phyloP scores from a whole-genome alignment of 2,888 invertebrate species.

The Polia nebulosa region DNA sequence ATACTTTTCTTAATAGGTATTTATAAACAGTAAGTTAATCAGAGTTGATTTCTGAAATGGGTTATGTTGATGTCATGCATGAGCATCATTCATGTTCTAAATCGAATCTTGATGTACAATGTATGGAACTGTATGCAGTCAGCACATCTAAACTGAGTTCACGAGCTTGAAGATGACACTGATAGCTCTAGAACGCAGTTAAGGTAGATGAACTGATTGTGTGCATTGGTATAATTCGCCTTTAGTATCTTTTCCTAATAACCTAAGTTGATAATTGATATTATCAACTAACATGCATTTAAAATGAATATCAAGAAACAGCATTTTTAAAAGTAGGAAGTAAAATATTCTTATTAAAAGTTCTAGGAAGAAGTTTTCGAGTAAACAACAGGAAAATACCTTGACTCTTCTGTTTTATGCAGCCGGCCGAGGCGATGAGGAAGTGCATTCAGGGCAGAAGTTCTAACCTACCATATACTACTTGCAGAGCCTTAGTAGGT shows the following conservation, averaged over 20 bases:
- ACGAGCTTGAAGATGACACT: neutral
- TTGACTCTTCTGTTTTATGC: slow-evolving; percentile 56
- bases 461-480: slow-evolving; percentile 42
- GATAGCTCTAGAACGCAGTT: neutral
- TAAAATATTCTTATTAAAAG: slow-evolving; percentile 33
- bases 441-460: slow-evolving; percentile 53
- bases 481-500: slow-evolving; percentile 10
- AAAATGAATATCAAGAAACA: neutral
- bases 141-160: neutral
- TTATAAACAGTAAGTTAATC: neutral
- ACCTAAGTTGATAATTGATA: neutral
- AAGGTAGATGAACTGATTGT: neutral
- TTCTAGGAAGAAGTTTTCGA: slow-evolving; percentile 50
- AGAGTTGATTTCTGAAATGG: too few relatives aligned
- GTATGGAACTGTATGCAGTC: neutral
- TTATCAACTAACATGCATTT: neutral
- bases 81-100: too few relatives aligned
- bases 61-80: too few relatives aligned
- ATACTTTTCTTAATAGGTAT: neutral
- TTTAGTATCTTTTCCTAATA: neutral
- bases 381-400: slow-evolving; percentile 60
- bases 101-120: too few relatives aligned
- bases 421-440: slow-evolving; percentile 47
- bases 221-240: too few relatives aligned
- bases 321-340: slow-evolving; percentile 9